These are phyloP conservation scores for Epiblema foenella DNA, from an alignment of 2,888 invertebrate species.

Conservation along the genomic window DNA sequence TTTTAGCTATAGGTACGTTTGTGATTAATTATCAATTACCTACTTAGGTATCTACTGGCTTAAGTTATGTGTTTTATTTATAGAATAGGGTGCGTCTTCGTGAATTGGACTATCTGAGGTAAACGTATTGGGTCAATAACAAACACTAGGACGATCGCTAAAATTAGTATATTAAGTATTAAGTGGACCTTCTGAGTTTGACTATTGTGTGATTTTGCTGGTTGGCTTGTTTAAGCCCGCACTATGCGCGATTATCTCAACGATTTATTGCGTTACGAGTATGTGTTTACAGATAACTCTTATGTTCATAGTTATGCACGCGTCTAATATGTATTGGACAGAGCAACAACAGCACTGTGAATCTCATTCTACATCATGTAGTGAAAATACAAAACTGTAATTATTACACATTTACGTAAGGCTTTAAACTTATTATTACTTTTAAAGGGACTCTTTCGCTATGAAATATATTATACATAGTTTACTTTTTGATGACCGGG, in stretches of 20 bases:
- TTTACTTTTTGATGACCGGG: too few species aligned
- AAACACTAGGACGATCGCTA: background rate
- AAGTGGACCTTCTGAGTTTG: slow-evolving; percentile 7
- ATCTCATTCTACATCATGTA: background rate
- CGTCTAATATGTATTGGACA: background rate
- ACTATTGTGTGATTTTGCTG: slow-evolving; percentile 21
- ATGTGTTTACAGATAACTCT: slow-evolving; percentile 27
- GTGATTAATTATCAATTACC: too few species aligned
- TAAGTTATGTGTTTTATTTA: too few species aligned
- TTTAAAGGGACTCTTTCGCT: too few species aligned
- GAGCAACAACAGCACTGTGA: background rate
- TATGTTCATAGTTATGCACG: slow-evolving; percentile 11
- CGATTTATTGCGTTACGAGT: slow-evolving; percentile 47
- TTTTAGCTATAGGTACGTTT: too few species aligned
- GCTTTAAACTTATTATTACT: too few species aligned
- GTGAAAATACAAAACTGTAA: background rate
- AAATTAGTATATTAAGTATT: background rate
- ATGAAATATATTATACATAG: too few species aligned
- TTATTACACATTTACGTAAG: background rate
- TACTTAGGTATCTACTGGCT: too few species aligned
- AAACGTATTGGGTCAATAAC: too few species aligned
- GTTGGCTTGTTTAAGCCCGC: slow-evolving; percentile 49
- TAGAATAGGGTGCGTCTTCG: too few species aligned
- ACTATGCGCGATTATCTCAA: slow-evolving; percentile 56
- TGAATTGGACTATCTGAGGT: too few species aligned